Conservation (phyloP, 2,113 vertebrate species). For the Leucopsar rothschildi region DNA sequence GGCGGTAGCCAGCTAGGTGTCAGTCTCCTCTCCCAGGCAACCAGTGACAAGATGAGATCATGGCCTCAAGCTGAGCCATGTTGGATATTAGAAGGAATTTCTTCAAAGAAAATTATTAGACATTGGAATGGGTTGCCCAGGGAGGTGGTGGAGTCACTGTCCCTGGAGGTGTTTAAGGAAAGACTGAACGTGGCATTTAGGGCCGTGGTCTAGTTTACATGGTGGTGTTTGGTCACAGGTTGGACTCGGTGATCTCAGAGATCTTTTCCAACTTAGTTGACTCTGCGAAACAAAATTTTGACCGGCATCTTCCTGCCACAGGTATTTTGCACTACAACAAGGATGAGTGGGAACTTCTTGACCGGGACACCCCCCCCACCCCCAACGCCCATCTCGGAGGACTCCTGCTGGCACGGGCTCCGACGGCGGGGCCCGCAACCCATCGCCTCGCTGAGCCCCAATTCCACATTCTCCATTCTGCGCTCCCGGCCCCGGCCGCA, state of each 20-base stretch:
- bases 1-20: no score
- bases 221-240: neutral
- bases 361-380: accelerated
- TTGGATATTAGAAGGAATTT: no score
- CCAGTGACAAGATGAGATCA: neutral
- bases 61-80: neutral
- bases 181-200: neutral
- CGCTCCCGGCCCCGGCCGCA: neutral
- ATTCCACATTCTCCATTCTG: no score
- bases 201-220: neutral
- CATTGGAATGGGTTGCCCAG: neutral
- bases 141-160: no score
- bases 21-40: neutral
- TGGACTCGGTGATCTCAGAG: neutral
- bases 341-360: no score
- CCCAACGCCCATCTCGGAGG: accelerated
- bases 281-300: accelerated
- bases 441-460: accelerated
- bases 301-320: accelerated
- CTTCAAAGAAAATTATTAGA: neutral
- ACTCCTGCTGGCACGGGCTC: neutral
- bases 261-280: accelerated
- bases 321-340: neutral
- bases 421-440: accelerated
- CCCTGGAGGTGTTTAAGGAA: neutral